A percentile compares a stretch with the other conserved stretches of the same genome.
Conservation (phyloP, 2,888 invertebrate species). For the Drosophila flavopinicola region DNA sequence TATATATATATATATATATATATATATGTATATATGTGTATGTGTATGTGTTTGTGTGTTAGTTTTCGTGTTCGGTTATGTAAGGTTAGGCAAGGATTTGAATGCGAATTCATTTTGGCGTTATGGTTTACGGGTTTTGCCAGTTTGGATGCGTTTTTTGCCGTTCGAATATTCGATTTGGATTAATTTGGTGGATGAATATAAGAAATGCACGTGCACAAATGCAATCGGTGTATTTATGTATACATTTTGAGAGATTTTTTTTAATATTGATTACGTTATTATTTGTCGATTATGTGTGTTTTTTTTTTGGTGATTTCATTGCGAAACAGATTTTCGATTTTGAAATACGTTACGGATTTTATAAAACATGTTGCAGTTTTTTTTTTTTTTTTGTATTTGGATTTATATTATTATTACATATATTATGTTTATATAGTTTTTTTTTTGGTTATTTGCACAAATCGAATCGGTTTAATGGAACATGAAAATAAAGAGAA, state of each 20-base stretch:
- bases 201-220: slow-evolving; percentile 75
- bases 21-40: slow-evolving; percentile 6
- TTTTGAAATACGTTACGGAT: slow-evolving; percentile 15
- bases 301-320: slow-evolving; percentile 57
- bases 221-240: slow-evolving; percentile 78
- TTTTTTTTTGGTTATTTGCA: slow-evolving; percentile 64
- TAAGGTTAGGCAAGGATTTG: slow-evolving; percentile 35
- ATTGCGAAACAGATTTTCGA: slow-evolving; percentile 42
- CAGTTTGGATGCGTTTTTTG: slow-evolving; percentile 25
- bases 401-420: slow-evolving; percentile 26
- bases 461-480: slow-evolving; percentile 82
- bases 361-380: slow-evolving; percentile 41
- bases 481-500: slow-evolving; percentile 83
- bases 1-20: not conserved
- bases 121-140: slow-evolving; percentile 34
- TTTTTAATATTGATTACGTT: slow-evolving; percentile 33
- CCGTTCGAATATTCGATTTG: slow-evolving; percentile 34
- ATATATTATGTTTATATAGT: slow-evolving; percentile 36
- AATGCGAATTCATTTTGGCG: slow-evolving; percentile 28
- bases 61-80: slow-evolving; percentile 28
- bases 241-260: slow-evolving; percentile 71
- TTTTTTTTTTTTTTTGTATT: slow-evolving; percentile 35
- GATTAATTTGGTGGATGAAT: slow-evolving; percentile 51
- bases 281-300: slow-evolving; percentile 45
- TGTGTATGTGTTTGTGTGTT: not conserved